phyloP scores from a whole-genome alignment of 37 sponge, comb jelly and placozoan genomes.

The Hormiphora californensis region DNA sequence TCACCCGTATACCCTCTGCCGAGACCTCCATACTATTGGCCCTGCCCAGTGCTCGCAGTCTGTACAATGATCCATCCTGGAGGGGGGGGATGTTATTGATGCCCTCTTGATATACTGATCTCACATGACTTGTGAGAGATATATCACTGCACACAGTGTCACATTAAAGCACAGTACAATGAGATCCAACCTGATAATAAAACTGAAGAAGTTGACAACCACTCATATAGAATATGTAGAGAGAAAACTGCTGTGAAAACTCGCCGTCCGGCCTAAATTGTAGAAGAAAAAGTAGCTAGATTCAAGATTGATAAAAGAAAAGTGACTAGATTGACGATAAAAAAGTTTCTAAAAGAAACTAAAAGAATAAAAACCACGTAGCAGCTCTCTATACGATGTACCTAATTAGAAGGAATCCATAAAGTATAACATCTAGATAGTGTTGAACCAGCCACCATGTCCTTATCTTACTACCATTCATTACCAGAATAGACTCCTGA shows the following conservation, averaged over 20 bases:
- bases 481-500: conserved; percentile 29
- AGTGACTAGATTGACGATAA: no score
- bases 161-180: no score
- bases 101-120: no score
- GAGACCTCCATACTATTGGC: conserved; percentile 18
- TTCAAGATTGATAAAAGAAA: no score
- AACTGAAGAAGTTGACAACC: conserved; percentile 35
- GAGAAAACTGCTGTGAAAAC: conserved; percentile 7
- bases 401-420: neutral
- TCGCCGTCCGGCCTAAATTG: conserved; percentile 17
- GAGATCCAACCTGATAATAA: conserved; percentile 15
- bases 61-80: conserved; percentile 20
- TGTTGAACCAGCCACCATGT: conserved; percentile 37
- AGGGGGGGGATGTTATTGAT: neutral
- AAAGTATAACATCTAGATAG: conserved; percentile 8
- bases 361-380: no score
- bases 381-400: no score
- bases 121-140: no score
- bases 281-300: no score
- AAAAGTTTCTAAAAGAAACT: no score
- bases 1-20: conserved; percentile 7
- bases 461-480: conserved; percentile 16
- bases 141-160: no score
- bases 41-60: neutral
- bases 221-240: conserved; percentile 46